phyloP scores from a whole-genome alignment of 2,888 invertebrate genomes.

The Elysia crispata region DNA sequence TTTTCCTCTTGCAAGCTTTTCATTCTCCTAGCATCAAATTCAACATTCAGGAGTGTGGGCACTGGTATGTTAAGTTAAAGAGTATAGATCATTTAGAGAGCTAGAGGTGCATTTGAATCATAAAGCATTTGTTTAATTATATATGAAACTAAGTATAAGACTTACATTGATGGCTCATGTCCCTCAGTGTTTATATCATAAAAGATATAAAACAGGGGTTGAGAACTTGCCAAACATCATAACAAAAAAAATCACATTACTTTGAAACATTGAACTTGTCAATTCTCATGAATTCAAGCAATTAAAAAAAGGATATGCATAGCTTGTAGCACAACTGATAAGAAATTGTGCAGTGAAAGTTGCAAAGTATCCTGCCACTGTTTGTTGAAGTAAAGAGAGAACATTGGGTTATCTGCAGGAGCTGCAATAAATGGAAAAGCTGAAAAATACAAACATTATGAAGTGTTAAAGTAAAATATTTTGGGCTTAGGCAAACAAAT shows the following conservation, averaged over 20 bases:
- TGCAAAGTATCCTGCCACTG: conserved; percentile 97
- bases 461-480: too few relatives aligned
- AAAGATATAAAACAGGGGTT: too few relatives aligned
- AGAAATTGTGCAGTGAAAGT: conserved; percentile 93
- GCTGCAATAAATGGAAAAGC: conserved; percentile 93
- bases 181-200: too few relatives aligned
- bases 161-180: too few relatives aligned
- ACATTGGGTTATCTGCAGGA: conserved; percentile 92
- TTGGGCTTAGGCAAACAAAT: too few relatives aligned
- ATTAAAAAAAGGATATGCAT: conserved; percentile 74
- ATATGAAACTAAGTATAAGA: neutral
- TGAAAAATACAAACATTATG: conserved; percentile 75
- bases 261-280: too few relatives aligned
- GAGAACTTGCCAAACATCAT: too few relatives aligned
- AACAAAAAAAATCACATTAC: too few relatives aligned
- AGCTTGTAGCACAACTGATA: conserved; percentile 89
- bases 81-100: too few relatives aligned
- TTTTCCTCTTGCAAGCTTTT: conserved; percentile 91
- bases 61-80: conserved; percentile 80
- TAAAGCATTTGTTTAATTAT: neutral
- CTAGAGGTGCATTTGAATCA: too few relatives aligned
- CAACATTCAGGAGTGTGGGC: conserved; percentile 90
- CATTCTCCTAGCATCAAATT: conserved; percentile 89
- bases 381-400: conserved; percentile 91
- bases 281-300: too few relatives aligned